Conservation (phyloP, 2,113 vertebrate species). For the Potamarius usumacintae region DNA sequence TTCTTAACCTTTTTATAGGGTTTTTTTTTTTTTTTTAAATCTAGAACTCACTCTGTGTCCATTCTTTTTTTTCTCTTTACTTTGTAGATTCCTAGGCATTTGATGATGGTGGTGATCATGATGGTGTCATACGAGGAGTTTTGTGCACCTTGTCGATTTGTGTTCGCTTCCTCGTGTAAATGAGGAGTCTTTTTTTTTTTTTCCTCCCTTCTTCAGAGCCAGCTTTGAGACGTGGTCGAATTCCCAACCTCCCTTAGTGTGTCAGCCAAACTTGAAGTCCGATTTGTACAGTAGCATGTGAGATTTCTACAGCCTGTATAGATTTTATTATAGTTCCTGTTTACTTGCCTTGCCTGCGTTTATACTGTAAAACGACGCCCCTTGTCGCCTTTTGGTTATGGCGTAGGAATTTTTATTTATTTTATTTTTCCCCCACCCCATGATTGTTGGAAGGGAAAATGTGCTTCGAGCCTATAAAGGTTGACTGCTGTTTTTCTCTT, state of each 20-base stretch:
- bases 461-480: neutral
- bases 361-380: constrained; percentile 20
- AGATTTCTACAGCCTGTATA: constrained; percentile 40
- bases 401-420: neutral
- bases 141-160: constrained; percentile 2
- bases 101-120: neutral
- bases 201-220: neutral
- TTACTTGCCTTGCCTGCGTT: constrained; percentile 39
- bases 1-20: constrained; percentile 55
- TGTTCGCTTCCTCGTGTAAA: neutral
- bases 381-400: neutral
- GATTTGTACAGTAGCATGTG: constrained; percentile 37
- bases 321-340: constrained; percentile 41
- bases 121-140: neutral
- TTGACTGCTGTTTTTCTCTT: neutral
- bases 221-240: neutral
- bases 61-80: constrained; percentile 11
- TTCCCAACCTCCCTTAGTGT: neutral
- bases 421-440: neutral
- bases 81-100: constrained; percentile 27
- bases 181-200: neutral
- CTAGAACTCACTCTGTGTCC: constrained; percentile 51
- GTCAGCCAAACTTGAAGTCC: neutral
- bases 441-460: neutral
- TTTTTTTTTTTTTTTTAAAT: constrained; percentile 67